Percentiles rank a stretch among this genome's conserved stretches.
Evolutionary conservation across 2,113 vertebrate genomes (phyloP).

Genomic region (Phocoena phocoena): DNA sequence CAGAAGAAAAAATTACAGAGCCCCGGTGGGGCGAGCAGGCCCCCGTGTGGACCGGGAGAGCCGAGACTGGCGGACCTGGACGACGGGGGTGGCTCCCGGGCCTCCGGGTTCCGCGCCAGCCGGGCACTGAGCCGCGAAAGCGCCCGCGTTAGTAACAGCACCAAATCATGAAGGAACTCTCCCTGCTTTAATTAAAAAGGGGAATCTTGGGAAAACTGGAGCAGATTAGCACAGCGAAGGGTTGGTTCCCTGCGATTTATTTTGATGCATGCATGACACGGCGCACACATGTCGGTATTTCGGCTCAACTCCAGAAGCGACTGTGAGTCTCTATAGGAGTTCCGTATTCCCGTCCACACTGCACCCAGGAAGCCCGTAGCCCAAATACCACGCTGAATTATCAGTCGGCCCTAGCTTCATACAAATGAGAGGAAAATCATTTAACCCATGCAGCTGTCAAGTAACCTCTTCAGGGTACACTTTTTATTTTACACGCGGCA

Average conservation of each 20-base stretch:
- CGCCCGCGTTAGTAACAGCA: background rate
- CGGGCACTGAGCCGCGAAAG: background rate
- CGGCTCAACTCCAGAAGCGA: background rate
- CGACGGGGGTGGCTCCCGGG: background rate
- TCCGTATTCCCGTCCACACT: background rate
- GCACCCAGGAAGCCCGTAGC: slow-evolving; percentile 6
- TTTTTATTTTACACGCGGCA: slow-evolving; percentile 68
- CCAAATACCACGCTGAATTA: slow-evolving; percentile 5
- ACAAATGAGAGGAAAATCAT: slow-evolving; percentile 28
- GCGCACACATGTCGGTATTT: background rate
- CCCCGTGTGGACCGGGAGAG: background rate
- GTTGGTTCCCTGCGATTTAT: slow-evolving; percentile 63
- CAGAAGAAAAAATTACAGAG: background rate
- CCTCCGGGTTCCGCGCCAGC: background rate
- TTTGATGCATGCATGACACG: slow-evolving; percentile 33
- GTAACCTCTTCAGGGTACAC: slow-evolving; percentile 64
- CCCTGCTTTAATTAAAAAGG: slow-evolving; percentile 54
- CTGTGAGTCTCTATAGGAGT: background rate
- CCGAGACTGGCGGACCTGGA: background rate
- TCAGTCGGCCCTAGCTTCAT: slow-evolving; percentile 1
- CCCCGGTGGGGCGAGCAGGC: background rate
- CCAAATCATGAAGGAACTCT: slow-evolving; percentile 67
- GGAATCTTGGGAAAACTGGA: slow-evolving; percentile 67
- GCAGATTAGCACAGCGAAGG: slow-evolving; percentile 63
- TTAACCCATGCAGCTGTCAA: slow-evolving; percentile 55